Conservation (phyloP, 2,797 vertebrate genomes). For the Decapterus maruadsi region DNA sequence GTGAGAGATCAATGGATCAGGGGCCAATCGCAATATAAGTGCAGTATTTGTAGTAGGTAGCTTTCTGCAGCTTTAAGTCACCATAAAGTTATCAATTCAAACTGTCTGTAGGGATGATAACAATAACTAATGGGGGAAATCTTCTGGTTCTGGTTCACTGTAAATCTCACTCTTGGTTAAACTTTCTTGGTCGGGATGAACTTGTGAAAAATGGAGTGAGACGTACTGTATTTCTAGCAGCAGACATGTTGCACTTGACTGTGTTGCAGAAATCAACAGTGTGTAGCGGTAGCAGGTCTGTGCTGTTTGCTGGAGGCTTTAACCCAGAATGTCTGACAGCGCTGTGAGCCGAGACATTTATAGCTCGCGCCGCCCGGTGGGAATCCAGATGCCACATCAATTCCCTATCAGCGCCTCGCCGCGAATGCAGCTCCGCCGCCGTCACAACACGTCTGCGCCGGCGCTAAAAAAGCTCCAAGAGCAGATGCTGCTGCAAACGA, state of each 20-base stretch:
- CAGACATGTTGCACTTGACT: neutral
- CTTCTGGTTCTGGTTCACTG: no score
- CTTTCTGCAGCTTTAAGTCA: no score
- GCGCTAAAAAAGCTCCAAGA: neutral
- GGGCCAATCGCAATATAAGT: no score
- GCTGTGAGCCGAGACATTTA: constrained; percentile 52
- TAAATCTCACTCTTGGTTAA: neutral
- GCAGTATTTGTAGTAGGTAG: no score
- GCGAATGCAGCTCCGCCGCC: constrained; percentile 21
- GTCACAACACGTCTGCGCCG: constrained; percentile 26
- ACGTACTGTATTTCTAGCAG: neutral
- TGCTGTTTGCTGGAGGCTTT: constrained; percentile 36
- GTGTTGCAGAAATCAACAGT: constrained; percentile 34
- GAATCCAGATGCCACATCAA: constrained; percentile 57
- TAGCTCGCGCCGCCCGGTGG: constrained; percentile 42
- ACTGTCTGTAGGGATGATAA: neutral
- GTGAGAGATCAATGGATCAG: neutral
- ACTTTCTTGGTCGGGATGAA: neutral
- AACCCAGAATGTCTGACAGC: constrained; percentile 49
- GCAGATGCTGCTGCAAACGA: constrained; percentile 7
- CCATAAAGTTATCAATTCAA: no score
- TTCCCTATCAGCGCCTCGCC: constrained; percentile 42
- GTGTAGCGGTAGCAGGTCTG: constrained; percentile 37
- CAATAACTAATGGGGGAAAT: neutral
- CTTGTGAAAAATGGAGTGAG: neutral